These are phyloP conservation scores for Eupeodes luniger DNA, from an alignment of 2,888 invertebrate genomes.

Conservation along the genomic window DNA sequence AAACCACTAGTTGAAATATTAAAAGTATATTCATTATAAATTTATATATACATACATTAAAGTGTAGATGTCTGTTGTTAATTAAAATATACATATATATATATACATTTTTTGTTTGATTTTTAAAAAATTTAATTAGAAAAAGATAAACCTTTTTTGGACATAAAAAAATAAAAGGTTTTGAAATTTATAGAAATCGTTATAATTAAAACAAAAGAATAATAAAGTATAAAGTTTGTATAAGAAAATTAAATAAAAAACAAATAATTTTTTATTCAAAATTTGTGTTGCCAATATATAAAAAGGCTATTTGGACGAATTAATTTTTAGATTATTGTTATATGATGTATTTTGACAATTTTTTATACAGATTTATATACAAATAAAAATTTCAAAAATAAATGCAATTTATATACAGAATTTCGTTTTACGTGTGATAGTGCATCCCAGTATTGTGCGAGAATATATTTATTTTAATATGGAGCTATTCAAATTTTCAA, in stretches of 20 bases:
- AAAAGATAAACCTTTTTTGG: conserved; percentile 22
- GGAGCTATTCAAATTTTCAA: conserved; percentile 49
- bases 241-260: conserved; percentile 59
- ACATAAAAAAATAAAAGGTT: conserved; percentile 24
- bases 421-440: conserved; percentile 76
- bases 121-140: conserved; percentile 60
- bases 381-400: not conserved
- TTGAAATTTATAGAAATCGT: conserved; percentile 42
- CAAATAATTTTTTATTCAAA: conserved; percentile 29
- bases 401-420: conserved; percentile 22
- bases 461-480: conserved; percentile 33
- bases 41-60: conserved; percentile 78
- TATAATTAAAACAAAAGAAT: conserved; percentile 8
- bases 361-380: conserved; percentile 73
- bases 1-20: conserved; percentile 77
- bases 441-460: conserved; percentile 77
- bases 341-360: conserved; percentile 17
- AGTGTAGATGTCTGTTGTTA: conserved; percentile 83
- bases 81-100: conserved; percentile 70
- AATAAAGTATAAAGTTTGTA: conserved; percentile 70
- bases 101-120: conserved; percentile 41
- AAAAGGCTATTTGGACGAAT: conserved; percentile 31
- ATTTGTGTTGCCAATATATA: conserved; percentile 26
- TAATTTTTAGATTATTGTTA: not conserved
- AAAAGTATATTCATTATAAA: conserved; percentile 77